phyloP scores from a whole-genome alignment of 1,140 invertebrate genomes.

The Ips nitidus region DNA sequence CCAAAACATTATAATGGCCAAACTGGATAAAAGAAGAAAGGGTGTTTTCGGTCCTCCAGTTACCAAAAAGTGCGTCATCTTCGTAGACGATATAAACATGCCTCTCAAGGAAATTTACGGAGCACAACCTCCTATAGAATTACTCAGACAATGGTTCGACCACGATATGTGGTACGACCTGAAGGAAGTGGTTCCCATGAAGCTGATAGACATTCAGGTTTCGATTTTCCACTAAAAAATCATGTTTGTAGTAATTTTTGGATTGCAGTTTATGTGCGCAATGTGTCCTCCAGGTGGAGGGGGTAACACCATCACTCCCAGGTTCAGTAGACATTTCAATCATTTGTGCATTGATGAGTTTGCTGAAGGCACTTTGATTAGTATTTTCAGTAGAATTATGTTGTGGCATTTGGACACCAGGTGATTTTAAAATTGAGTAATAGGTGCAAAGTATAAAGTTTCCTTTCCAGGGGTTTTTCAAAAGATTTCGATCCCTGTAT shows the following conservation, averaged over 20 bases:
- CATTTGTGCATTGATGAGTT: constrained; percentile 90
- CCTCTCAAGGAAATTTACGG: constrained; percentile 84
- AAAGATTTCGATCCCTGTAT: constrained; percentile 94
- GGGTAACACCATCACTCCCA: constrained; percentile 79
- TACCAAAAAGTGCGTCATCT: constrained; percentile 86
- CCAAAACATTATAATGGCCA: constrained; percentile 94
- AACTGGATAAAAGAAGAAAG: constrained; percentile 90
- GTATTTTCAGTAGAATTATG: constrained; percentile 89
- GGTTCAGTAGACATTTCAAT: constrained; percentile 90
- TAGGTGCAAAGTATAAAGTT: background rate
- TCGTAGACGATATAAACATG: constrained; percentile 95
- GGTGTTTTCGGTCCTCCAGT: constrained; percentile 91
- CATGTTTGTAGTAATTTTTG: background rate
- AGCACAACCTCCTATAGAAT: constrained; percentile 89
- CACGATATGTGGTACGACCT: constrained; percentile 90
- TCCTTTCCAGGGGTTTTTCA: constrained; percentile 75
- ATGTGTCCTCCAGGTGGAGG: constrained; percentile 86
- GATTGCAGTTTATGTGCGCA: constrained; percentile 53
- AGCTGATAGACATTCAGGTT: constrained; percentile 86
- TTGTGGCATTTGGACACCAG: constrained; percentile 92
- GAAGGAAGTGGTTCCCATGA: constrained; percentile 82
- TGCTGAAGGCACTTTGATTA: constrained; percentile 77
- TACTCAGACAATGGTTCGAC: constrained; percentile 88
- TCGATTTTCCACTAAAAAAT: constrained; percentile 7
- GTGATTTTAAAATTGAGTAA: constrained; percentile 49